Percentiles rank a stretch among this genome's conserved stretches.
Conservation (phyloP, 2,113 vertebrate genomes). For the Thomomys bottae region DNA sequence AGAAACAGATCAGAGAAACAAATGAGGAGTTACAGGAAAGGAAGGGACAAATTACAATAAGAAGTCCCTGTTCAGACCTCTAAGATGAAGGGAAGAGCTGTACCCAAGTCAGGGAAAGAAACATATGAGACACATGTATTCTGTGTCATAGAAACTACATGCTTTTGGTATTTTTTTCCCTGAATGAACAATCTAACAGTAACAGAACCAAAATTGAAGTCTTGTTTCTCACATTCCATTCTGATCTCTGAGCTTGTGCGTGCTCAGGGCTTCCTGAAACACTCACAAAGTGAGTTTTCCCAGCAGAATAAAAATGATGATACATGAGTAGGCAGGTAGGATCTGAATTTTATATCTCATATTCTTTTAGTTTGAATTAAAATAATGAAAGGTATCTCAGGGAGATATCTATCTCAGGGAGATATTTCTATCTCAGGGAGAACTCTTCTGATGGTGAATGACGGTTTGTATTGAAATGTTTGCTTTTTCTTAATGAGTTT, state of each 20-base stretch:
- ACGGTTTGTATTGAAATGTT: not conserved
- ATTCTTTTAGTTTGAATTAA: not conserved
- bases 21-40: not conserved
- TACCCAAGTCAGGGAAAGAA: not conserved
- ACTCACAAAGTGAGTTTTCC: rapidly evolving
- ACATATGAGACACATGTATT: not conserved
- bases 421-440: not conserved
- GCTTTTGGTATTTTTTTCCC: not conserved
- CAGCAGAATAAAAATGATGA: not conserved
- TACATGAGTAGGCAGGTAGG: not conserved
- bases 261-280: rapidly evolving
- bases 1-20: too few species aligned
- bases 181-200: not conserved
- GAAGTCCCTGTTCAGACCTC: not conserved
- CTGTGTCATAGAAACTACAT: not conserved
- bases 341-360: not conserved
- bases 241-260: not conserved
- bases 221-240: not conserved
- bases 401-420: not conserved
- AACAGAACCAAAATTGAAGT: not conserved
- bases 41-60: too few species aligned
- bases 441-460: not conserved
- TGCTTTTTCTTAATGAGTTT: too few species aligned
- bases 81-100: not conserved
- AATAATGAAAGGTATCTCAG: not conserved